These are phyloP conservation scores for Uropsilus gracilis DNA, from an alignment of 2,113 vertebrate genomes.

Conservation along the genomic window DNA sequence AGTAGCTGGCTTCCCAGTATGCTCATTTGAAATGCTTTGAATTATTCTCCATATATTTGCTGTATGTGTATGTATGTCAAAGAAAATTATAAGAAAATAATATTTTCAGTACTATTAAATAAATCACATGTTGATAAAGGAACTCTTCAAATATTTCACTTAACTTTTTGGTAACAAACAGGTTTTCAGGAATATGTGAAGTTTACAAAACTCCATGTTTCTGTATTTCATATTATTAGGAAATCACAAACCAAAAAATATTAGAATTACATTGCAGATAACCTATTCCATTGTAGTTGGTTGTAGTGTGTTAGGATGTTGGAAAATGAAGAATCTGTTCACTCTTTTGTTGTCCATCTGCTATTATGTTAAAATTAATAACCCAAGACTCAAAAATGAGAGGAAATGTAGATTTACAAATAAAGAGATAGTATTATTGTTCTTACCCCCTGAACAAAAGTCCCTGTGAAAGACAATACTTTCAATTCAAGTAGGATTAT, in stretches of 20 bases:
- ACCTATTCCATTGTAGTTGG: not conserved
- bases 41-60: not conserved
- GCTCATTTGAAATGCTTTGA: not conserved
- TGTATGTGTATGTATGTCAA: not conserved
- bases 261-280: not conserved
- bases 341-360: conserved; percentile 23
- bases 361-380: conserved; percentile 38
- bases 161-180: conserved; percentile 39
- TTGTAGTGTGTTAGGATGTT: not conserved
- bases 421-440: not conserved
- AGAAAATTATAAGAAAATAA: conserved; percentile 18
- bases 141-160: conserved; percentile 1
- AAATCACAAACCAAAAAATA: conserved; percentile 9
- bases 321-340: conserved; percentile 26
- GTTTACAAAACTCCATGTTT: not conserved
- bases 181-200: not conserved
- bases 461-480: not conserved
- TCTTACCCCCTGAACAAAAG: not conserved
- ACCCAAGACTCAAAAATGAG: conserved; percentile 7
- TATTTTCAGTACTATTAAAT: not conserved
- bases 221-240: conserved; percentile 55
- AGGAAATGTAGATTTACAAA: not conserved
- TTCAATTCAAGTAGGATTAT: not conserved
- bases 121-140: not conserved
- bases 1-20: not conserved